These are phyloP conservation scores for Arge pagana DNA, from an alignment of 2,888 invertebrate species.

Conservation along the genomic window DNA sequence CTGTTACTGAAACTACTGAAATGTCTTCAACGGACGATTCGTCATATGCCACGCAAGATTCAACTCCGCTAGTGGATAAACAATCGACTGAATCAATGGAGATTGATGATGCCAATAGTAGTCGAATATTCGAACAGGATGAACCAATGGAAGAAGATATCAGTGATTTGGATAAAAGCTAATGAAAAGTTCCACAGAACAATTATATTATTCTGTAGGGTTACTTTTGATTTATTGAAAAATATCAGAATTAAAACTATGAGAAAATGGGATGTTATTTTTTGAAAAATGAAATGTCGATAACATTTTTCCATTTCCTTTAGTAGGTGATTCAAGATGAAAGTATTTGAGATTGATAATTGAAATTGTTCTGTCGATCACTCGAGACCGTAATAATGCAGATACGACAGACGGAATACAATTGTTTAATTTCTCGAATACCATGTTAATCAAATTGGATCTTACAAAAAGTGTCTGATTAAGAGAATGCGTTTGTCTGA, in stretches of 20 bases:
- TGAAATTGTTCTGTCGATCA: too few relatives aligned
- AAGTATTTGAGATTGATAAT: too few relatives aligned
- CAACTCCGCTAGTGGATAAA: not conserved
- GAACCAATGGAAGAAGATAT: slow-evolving; percentile 55
- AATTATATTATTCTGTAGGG: slow-evolving; percentile 16
- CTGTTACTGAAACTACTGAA: not conserved
- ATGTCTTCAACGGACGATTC: slow-evolving; percentile 1
- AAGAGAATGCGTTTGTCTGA: too few relatives aligned
- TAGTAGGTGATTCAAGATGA: too few relatives aligned
- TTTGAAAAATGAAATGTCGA: too few relatives aligned
- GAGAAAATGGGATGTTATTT: not conserved
- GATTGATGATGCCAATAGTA: slow-evolving; percentile 46
- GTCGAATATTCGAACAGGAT: slow-evolving; percentile 41
- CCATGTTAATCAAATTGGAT: too few relatives aligned
- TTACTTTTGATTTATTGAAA: slow-evolving; percentile 15
- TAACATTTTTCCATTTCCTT: too few relatives aligned
- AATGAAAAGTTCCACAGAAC: slow-evolving; percentile 35
- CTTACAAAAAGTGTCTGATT: too few relatives aligned
- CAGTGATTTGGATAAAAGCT: slow-evolving; percentile 47
- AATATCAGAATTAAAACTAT: slow-evolving; percentile 7
- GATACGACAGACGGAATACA: too few relatives aligned
- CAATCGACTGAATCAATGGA: slow-evolving; percentile 49
- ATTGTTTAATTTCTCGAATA: too few relatives aligned
- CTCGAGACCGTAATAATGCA: too few relatives aligned
- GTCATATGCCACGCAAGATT: not conserved